Evolutionary conservation across 2,888 invertebrate genomes (phyloP).

Genomic region (Acanthacorydalis orientalis): DNA sequence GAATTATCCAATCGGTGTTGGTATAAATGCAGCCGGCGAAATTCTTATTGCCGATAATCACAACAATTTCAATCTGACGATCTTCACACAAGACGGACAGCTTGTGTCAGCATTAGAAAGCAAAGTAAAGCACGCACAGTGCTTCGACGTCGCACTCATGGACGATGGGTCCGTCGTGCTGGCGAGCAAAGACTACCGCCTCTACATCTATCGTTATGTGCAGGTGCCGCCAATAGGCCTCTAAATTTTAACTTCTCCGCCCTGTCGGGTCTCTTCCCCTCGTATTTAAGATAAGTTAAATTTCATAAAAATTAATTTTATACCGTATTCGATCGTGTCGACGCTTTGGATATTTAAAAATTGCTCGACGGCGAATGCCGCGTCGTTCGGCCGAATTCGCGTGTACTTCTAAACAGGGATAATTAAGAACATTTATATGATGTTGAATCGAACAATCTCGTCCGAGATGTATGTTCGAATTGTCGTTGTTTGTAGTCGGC

Average conservation of each 20-base stretch:
- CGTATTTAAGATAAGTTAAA: neutral
- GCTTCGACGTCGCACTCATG: slow-evolving; percentile 98
- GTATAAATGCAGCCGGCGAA: slow-evolving; percentile 92
- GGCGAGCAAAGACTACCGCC: slow-evolving; percentile 97
- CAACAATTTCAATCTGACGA: slow-evolving; percentile 98
- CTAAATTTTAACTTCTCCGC: slow-evolving; percentile 22
- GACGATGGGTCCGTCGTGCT: slow-evolving; percentile 97
- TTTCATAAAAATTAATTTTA: neutral
- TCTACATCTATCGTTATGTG: slow-evolving; percentile 98
- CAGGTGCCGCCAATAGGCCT: slow-evolving; percentile 80
- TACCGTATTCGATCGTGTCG: neutral
- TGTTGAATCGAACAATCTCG: neutral
- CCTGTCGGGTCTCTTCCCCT: neutral
- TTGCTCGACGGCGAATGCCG: neutral
- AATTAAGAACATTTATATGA: slow-evolving; percentile 14
- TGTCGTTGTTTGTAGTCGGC: neutral
- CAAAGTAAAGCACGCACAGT: slow-evolving; percentile 99
- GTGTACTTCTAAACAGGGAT: slow-evolving; percentile 22
- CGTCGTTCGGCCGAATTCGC: slow-evolving; percentile 23
- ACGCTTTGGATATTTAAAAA: neutral
- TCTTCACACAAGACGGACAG: slow-evolving; percentile 95
- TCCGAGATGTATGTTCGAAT: neutral
- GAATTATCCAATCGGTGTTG: slow-evolving; percentile 98
- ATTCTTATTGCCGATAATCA: slow-evolving; percentile 99
- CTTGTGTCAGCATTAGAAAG: slow-evolving; percentile 96